Evolutionary conservation across 1,140 invertebrate species (phyloP).

Genomic region (Tetramorium parvispinum): DNA sequence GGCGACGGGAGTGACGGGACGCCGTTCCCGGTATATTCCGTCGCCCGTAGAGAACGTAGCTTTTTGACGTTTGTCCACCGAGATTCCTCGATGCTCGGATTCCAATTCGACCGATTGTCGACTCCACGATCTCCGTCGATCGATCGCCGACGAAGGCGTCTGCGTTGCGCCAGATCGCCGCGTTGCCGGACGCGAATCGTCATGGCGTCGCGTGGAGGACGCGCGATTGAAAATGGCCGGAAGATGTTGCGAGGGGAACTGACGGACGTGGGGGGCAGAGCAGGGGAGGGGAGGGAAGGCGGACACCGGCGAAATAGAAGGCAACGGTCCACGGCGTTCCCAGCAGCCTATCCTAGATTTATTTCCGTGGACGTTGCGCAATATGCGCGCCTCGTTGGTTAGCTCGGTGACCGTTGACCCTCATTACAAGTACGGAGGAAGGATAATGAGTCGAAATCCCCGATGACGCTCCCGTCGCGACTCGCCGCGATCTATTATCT

Average conservation of each 20-base stretch:
- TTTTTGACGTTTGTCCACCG: too few relatives aligned
- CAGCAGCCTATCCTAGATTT: slow-evolving; percentile 80
- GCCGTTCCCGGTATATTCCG: neutral
- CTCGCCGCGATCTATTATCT: neutral
- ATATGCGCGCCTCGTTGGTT: slow-evolving; percentile 53
- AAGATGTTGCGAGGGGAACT: slow-evolving; percentile 60
- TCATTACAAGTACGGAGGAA: slow-evolving; percentile 57
- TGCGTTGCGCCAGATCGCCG: slow-evolving; percentile 27
- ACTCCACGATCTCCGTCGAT: too few relatives aligned
- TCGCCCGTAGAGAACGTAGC: neutral
- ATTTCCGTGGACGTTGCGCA: slow-evolving; percentile 79
- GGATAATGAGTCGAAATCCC: slow-evolving; percentile 64
- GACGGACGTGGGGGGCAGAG: neutral
- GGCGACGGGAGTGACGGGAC: too few relatives aligned
- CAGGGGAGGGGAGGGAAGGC: neutral
- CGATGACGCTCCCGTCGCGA: neutral
- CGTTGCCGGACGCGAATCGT: slow-evolving; percentile 47
- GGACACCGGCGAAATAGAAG: slow-evolving; percentile 65
- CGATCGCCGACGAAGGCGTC: neutral
- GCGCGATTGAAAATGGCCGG: slow-evolving; percentile 73
- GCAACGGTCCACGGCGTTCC: slow-evolving; percentile 72
- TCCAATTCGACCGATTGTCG: too few relatives aligned
- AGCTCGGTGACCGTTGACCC: slow-evolving; percentile 60
- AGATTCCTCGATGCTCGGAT: too few relatives aligned
- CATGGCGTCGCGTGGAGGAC: slow-evolving; percentile 73